Evolutionary conservation across 2,113 vertebrate species (phyloP), one percentile per base, ranked within the genome.

Genomic region (Shinisaurus crocodilurus): DNA sequence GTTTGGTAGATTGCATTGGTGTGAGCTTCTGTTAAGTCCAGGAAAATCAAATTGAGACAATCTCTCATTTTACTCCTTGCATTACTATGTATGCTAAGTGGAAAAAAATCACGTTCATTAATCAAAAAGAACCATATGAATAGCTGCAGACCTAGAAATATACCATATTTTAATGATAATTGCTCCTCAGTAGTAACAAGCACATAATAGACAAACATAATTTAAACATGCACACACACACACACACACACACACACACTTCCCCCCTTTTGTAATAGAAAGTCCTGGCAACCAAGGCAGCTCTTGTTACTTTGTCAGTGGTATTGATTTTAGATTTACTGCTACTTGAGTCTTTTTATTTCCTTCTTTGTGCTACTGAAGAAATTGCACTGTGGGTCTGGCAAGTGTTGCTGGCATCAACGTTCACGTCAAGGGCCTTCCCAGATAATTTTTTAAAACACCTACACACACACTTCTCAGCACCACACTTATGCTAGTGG

Each of bases 281-380:
- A 16, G 87, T 10, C 89, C 4, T 81, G 91, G 37, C 43, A 85
- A 70, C 6, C 76, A 25, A 10, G 82, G 89, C 37, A 88, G 75
- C 5, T 76, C 85, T 74, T 90, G 79, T 82, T 87, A 87, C 20
- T 48, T 91, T 90, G 6, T 32, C 48, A 91, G 63, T 83, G 79
- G 63, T 88, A 34, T 7, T 43, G 48, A 89, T 90, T 92, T 91
- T 91, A 94, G 54, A 90, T 79, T 92, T 91, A n/a, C 82, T 90
- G 88, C 1, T 79, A 57, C 0, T 91, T 94, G 85, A 80, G 45
- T 76, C 18, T 92, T 93, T 92, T 86, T 50, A 63, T 88, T 79
- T 80, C 40, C 43, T 45, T 50, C 69, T 40, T 88, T 92, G 5
- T 85, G 54, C 25, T 85, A 48, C 45, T 74, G 45, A 77, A 76